These are phyloP conservation scores for Molanna angustata DNA, from an alignment of 2,888 invertebrate species.

Conservation along the genomic window DNA sequence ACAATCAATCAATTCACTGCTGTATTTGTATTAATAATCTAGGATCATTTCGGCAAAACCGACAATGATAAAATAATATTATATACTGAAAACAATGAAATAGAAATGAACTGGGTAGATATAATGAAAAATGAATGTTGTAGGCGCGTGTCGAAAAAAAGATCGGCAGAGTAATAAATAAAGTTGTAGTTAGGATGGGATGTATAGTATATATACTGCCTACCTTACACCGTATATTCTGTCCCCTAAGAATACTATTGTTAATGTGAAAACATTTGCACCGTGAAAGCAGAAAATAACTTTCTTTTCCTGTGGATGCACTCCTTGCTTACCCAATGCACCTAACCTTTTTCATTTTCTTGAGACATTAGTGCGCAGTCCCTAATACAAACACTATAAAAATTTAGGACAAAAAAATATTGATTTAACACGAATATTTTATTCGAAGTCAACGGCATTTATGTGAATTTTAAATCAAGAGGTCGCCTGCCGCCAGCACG, in stretches of 20 bases:
- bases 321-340: conserved; percentile 3
- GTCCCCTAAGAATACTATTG: conserved; percentile 18
- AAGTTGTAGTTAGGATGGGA: neutral
- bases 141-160: neutral
- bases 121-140: neutral
- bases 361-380: too few species aligned
- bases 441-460: too few species aligned
- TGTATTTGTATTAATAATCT: too few species aligned
- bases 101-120: conserved; percentile 1
- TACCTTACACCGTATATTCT: too few species aligned
- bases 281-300: conserved; percentile 13
- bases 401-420: too few species aligned
- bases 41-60: too few species aligned
- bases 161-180: neutral
- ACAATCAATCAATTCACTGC: too few species aligned
- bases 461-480: too few species aligned
- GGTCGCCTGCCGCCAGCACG: too few species aligned
- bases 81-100: neutral
- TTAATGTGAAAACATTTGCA: conserved; percentile 24
- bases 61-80: conserved; percentile 1
- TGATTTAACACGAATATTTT: too few species aligned
- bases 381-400: too few species aligned
- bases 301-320: conserved; percentile 17
- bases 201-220: too few species aligned
- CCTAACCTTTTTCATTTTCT: neutral